phyloP scores from a whole-genome alignment of 2,797 vertebrate genomes.

The Gymnodraco acuticeps region DNA sequence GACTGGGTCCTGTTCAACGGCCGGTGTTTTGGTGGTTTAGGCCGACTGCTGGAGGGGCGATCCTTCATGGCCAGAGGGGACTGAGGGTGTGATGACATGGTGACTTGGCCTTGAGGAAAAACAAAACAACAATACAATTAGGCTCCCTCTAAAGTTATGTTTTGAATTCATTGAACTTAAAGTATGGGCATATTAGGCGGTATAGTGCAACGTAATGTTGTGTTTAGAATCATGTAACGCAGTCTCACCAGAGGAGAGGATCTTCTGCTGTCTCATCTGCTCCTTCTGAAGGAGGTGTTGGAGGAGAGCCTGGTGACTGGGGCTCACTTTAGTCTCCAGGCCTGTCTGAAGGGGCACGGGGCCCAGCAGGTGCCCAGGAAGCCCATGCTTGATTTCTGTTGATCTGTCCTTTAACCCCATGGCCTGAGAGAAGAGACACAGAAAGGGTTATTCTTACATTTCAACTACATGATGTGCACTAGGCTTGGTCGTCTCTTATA shows the following conservation, averaged over 20 bases:
- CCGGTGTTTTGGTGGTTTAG: slow-evolving; percentile 95
- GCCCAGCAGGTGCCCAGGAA: slow-evolving; percentile 90
- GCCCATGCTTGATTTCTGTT: slow-evolving; percentile 89
- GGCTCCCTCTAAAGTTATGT: neutral
- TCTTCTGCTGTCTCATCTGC: slow-evolving; percentile 97
- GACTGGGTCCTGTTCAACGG: slow-evolving; percentile 98
- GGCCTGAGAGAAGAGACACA: slow-evolving; percentile 79
- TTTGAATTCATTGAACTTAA: neutral
- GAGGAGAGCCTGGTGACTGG: slow-evolving; percentile 97
- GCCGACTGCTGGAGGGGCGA: slow-evolving; percentile 87
- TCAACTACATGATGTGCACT: neutral
- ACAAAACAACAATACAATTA: neutral
- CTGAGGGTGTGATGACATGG: slow-evolving; percentile 90
- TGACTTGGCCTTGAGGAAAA: slow-evolving; percentile 82
- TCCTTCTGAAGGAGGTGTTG: slow-evolving; percentile 98
- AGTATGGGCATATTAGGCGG: neutral
- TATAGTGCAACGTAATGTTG: neutral
- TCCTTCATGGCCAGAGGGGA: slow-evolving; percentile 94
- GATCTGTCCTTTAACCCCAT: slow-evolving; percentile 92
- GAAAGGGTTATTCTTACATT: neutral
- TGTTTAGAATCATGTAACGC: neutral
- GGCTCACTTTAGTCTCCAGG: slow-evolving; percentile 94
- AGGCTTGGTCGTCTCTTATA: neutral
- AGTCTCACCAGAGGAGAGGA: slow-evolving; percentile 91
- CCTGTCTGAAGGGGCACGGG: slow-evolving; percentile 86